These are phyloP conservation scores for Menura novaehollandiae DNA, from an alignment of 2,113 vertebrate genomes.

Conservation along the genomic window DNA sequence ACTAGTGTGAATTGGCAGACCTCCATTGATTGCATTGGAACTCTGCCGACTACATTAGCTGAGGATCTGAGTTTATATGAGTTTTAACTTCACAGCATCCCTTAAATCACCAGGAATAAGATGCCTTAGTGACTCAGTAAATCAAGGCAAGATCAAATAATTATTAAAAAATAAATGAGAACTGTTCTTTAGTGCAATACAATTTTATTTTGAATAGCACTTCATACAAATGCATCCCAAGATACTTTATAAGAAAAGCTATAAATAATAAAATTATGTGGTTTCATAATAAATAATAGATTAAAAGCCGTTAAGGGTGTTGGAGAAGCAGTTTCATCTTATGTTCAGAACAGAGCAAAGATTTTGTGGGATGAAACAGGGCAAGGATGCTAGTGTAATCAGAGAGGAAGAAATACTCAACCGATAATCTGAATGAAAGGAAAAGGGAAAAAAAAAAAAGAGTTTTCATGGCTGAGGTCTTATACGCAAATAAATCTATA, in stretches of 20 bases:
- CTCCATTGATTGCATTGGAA: constrained; percentile 36
- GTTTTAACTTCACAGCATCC: constrained; percentile 24
- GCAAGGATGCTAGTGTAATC: background rate
- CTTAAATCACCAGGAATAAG: constrained; percentile 52
- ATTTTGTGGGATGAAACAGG: background rate
- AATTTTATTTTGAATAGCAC: constrained; percentile 24
- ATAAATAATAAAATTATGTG: constrained; percentile 50
- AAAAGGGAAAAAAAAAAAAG: background rate
- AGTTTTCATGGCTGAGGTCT: background rate
- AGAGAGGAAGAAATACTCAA: background rate
- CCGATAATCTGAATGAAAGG: background rate
- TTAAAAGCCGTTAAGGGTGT: constrained; percentile 18
- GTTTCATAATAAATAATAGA: constrained; percentile 53
- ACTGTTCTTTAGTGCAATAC: constrained; percentile 12
- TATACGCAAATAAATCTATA: background rate
- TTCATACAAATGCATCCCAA: constrained; percentile 22
- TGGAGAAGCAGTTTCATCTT: background rate
- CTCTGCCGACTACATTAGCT: constrained; percentile 38
- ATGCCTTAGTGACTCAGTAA: constrained; percentile 43
- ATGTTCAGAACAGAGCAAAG: background rate
- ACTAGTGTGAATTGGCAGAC: constrained; percentile 12
- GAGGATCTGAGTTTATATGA: constrained; percentile 25
- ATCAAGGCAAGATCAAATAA: constrained; percentile 50
- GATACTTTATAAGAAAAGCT: background rate
- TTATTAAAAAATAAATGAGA: constrained; percentile 63